Conservation (phyloP, 2,888 invertebrate species). For the Pedicia rivosa region DNA sequence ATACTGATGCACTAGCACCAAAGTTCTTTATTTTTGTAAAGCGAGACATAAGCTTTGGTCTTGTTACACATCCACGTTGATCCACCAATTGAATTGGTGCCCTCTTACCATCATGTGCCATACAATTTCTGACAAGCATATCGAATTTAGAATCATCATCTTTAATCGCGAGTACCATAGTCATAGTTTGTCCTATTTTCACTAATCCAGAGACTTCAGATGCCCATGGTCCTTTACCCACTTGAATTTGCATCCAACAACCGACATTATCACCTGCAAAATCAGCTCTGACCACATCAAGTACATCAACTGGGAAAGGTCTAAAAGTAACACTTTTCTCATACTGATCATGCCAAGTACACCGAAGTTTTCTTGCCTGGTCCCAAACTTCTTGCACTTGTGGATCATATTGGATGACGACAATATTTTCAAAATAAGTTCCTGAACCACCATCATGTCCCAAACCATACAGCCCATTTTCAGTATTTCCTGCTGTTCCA, state of each 20-base stretch:
- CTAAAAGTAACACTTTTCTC: slow-evolving; percentile 90
- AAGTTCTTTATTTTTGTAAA: slow-evolving; percentile 93
- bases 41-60: slow-evolving; percentile 83
- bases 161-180: slow-evolving; percentile 89
- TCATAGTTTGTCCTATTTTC: slow-evolving; percentile 93
- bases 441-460: slow-evolving; percentile 80
- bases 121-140: slow-evolving; percentile 86
- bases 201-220: slow-evolving; percentile 88
- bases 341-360: slow-evolving; percentile 92
- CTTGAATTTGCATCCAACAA: slow-evolving; percentile 96
- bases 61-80: slow-evolving; percentile 79
- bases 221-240: slow-evolving; percentile 90
- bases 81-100: slow-evolving; percentile 88
- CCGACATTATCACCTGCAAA: slow-evolving; percentile 92
- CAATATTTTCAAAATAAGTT: slow-evolving; percentile 85
- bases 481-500: slow-evolving; percentile 82
- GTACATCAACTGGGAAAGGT: slow-evolving; percentile 89
- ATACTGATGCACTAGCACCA: slow-evolving; percentile 79
- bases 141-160: slow-evolving; percentile 91
- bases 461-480: slow-evolving; percentile 75
- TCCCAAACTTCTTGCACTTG: slow-evolving; percentile 94
- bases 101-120: slow-evolving; percentile 86
- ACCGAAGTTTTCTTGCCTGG: slow-evolving; percentile 78
- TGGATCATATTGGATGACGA: slow-evolving; percentile 85
- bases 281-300: slow-evolving; percentile 86